Conservation (phyloP, 2,888 invertebrate genomes). For the Leptopterna dolabrata region DNA sequence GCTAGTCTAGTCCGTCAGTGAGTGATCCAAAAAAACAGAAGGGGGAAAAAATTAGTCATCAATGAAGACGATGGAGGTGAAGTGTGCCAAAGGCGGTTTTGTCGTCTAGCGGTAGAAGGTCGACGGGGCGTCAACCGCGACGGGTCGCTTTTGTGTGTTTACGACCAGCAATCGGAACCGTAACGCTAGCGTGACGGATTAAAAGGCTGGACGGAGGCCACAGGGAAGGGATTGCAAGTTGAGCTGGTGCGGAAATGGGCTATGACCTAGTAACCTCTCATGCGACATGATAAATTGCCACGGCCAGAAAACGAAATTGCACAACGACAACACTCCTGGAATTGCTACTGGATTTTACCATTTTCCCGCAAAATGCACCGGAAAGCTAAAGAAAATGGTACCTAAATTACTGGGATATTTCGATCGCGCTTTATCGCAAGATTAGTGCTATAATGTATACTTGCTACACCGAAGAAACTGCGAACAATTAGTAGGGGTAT, state of each 20-base stretch:
- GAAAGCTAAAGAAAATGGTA: too few relatives aligned
- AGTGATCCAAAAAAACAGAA: background rate
- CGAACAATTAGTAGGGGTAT: too few relatives aligned
- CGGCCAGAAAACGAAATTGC: background rate
- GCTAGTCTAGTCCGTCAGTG: background rate
- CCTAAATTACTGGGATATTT: too few relatives aligned
- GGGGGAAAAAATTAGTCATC: background rate
- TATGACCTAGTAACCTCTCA: background rate
- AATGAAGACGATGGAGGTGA: background rate
- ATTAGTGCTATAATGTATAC: too few relatives aligned
- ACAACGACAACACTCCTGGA: background rate
- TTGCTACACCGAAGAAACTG: too few relatives aligned
- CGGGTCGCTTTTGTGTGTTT: background rate
- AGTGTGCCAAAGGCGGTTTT: background rate
- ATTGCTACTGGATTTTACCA: background rate
- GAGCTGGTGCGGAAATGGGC: background rate
- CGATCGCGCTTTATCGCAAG: too few relatives aligned
- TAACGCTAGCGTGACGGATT: conserved; percentile 1
- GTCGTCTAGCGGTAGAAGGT: background rate
- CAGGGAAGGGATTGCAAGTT: background rate
- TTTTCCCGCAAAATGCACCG: too few relatives aligned
- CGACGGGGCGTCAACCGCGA: background rate
- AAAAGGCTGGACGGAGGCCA: background rate
- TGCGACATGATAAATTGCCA: too few relatives aligned
- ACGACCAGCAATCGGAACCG: background rate